Percentiles rank a stretch among this genome's conserved stretches.
Evolutionary conservation across 1,140 invertebrate genomes (phyloP).

Genomic region (Mycetomoellerius zeteki): DNA sequence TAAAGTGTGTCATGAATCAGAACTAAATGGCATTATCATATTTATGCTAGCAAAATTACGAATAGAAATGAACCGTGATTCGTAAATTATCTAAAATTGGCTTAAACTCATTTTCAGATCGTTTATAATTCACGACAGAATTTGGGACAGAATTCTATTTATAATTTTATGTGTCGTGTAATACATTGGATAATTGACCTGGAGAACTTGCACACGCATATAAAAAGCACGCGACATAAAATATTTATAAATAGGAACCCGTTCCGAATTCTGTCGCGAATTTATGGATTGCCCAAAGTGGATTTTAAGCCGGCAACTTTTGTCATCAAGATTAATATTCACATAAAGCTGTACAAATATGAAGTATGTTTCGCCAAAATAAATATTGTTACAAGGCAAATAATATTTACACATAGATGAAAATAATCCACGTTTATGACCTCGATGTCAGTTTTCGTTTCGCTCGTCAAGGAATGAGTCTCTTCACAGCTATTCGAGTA

Average conservation of each 20-base stretch:
- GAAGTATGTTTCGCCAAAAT: background rate
- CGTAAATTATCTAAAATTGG: background rate
- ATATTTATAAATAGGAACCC: constrained; percentile 31
- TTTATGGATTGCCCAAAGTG: background rate
- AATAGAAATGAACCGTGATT: background rate
- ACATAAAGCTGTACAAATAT: background rate
- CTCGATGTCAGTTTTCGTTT: constrained; percentile 39
- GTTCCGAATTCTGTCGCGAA: constrained; percentile 17
- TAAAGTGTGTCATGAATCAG: background rate
- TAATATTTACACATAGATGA: constrained; percentile 9
- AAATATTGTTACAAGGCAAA: constrained; percentile 6
- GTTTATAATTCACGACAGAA: constrained; percentile 7
- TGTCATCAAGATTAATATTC: background rate
- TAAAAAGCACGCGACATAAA: constrained; percentile 11
- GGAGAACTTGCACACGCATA: background rate
- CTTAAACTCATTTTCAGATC: background rate
- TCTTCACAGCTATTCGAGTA: constrained; percentile 12
- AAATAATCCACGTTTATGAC: constrained; percentile 35
- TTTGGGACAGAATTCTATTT: constrained; percentile 25
- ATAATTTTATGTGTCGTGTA: constrained; percentile 12
- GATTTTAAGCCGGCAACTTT: background rate
- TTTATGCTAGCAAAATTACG: background rate
- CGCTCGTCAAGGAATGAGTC: constrained; percentile 6
- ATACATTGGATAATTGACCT: constrained; percentile 10
- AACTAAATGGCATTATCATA: background rate